Evolutionary conservation across 2,113 vertebrate genomes (phyloP).

Genomic region (Phylloscopus trochiloides): DNA sequence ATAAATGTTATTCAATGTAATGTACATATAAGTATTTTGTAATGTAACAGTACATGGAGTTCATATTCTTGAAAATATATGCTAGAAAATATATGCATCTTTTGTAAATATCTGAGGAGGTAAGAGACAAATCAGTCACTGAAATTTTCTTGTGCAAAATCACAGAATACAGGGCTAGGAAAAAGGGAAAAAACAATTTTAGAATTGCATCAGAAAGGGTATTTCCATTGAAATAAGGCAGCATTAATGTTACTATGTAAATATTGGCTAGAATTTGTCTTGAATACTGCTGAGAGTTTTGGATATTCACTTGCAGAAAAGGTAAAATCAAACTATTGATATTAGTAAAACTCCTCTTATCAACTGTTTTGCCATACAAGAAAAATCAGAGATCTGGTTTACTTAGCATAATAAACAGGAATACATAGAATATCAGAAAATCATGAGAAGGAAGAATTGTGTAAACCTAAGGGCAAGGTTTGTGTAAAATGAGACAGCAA

Average conservation of each 20-base stretch:
- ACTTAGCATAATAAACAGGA: neutral
- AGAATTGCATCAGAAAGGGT: neutral
- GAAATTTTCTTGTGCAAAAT: neutral
- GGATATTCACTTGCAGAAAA: neutral
- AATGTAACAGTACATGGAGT: neutral
- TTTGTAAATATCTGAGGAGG: neutral
- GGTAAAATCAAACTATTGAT: neutral
- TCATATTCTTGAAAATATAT: neutral
- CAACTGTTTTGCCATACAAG: neutral
- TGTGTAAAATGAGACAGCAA: neutral
- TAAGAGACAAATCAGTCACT: neutral
- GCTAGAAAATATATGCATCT: neutral
- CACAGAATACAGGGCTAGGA: neutral
- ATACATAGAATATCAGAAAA: neutral
- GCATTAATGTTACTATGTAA: neutral
- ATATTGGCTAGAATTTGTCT: neutral
- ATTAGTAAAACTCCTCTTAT: neutral
- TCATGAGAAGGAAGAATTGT: neutral
- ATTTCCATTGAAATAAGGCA: neutral
- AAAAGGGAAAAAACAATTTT: neutral
- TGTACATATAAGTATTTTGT: neutral
- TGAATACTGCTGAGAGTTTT: neutral
- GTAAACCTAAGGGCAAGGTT: neutral
- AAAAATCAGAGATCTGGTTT: neutral
- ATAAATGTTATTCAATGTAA: neutral